These are phyloP conservation scores for Melanargia galathea DNA, from an alignment of 2,888 invertebrate species.

Conservation along the genomic window DNA sequence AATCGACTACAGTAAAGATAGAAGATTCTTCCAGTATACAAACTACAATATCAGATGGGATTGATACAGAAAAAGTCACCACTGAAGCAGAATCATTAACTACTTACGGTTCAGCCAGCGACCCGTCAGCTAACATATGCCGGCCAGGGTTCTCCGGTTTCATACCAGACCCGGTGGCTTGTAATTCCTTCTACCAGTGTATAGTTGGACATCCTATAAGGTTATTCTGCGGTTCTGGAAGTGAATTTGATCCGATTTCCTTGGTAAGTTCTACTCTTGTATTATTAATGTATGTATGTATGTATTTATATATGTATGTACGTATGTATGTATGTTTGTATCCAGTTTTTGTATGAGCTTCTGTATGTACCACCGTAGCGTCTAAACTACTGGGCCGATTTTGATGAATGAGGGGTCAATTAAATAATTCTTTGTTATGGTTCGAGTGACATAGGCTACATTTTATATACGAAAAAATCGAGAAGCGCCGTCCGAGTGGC, in stretches of 20 bases:
- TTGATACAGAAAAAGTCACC: neutral
- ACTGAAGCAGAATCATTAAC: neutral
- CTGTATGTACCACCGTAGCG: too few species aligned
- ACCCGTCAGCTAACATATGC: conserved; percentile 12
- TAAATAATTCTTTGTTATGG: too few species aligned
- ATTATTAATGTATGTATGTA: too few species aligned
- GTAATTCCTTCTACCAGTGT: conserved; percentile 55
- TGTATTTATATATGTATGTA: too few species aligned
- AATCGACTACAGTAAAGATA: neutral
- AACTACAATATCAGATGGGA: conserved; percentile 11
- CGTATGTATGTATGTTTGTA: too few species aligned
- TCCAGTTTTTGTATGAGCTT: too few species aligned
- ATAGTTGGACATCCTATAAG: conserved; percentile 47
- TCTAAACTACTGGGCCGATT: too few species aligned
- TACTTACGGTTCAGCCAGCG: neutral
- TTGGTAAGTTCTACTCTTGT: conserved; percentile 6
- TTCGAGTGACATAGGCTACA: too few species aligned
- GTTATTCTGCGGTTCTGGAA: conserved; percentile 33
- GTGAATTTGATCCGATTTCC: conserved; percentile 21
- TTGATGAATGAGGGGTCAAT: too few species aligned
- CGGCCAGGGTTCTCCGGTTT: conserved; percentile 44
- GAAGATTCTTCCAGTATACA: neutral
- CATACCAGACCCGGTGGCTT: conserved; percentile 51
- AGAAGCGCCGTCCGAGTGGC: too few species aligned
- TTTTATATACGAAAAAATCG: too few species aligned